Percentiles rank a stretch among this genome's conserved stretches.
Conservation (phyloP, 2,888 invertebrate genomes). For the Cryptus armator region DNA sequence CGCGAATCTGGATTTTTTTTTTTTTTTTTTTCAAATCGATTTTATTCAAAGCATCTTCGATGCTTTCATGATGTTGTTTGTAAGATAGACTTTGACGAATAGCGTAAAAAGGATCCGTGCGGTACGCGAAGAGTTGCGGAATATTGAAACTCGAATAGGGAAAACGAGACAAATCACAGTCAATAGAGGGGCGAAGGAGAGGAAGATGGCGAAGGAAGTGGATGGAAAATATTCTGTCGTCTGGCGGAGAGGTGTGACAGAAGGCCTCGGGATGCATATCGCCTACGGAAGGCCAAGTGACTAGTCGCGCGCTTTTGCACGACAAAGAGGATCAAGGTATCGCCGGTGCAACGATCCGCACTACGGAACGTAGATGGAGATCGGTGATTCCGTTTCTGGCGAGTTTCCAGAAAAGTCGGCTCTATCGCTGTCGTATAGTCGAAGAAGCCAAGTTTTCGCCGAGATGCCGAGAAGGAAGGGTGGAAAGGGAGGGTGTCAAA, state of each 20-base stretch:
- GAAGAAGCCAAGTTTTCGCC: slow-evolving; percentile 61
- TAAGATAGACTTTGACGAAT: background rate
- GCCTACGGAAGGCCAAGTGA: slow-evolving; percentile 41
- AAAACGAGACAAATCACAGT: slow-evolving; percentile 20
- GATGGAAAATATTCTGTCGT: slow-evolving; percentile 42
- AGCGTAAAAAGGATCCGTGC: background rate
- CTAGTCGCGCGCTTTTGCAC: slow-evolving; percentile 48
- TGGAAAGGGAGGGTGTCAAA: background rate
- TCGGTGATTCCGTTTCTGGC: slow-evolving; percentile 68
- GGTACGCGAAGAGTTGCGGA: background rate
- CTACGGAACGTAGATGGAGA: slow-evolving; percentile 66
- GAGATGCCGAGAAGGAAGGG: slow-evolving; percentile 12
- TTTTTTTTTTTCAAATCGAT: background rate
- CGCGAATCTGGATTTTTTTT: background rate
- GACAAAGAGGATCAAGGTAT: slow-evolving; percentile 68
- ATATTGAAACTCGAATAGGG: slow-evolving; percentile 12
- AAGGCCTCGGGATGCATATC: slow-evolving; percentile 48
- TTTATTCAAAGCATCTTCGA: background rate
- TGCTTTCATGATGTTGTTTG: background rate
- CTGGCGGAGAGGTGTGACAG: slow-evolving; percentile 52
- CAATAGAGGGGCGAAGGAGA: slow-evolving; percentile 1
- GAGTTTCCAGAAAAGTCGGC: slow-evolving; percentile 53
- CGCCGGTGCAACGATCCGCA: slow-evolving; percentile 67
- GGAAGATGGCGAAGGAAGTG: slow-evolving; percentile 1
- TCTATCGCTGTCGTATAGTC: slow-evolving; percentile 47